Evolutionary conservation across 2,797 vertebrate genomes (phyloP).

Genomic region (Strix occidentalis): DNA sequence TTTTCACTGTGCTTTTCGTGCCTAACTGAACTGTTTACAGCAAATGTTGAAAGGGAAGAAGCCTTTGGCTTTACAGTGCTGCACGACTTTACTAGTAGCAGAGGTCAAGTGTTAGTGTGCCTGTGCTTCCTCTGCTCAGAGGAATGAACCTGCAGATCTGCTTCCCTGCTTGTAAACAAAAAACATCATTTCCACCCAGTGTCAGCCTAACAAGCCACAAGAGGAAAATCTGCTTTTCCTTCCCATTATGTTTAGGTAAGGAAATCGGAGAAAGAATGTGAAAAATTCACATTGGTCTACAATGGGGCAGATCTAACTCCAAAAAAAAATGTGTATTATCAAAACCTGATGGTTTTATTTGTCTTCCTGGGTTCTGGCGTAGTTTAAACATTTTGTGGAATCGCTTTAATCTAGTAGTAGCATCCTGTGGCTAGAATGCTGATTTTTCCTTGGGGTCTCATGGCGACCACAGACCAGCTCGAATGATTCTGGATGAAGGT

Average conservation of each 20-base stretch:
- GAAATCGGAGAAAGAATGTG: constrained; percentile 10
- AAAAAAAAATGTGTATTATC: neutral
- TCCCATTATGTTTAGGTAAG: neutral
- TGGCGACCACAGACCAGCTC: neutral
- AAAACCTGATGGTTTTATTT: neutral
- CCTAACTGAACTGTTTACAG: neutral
- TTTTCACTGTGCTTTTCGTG: neutral
- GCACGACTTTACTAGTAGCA: neutral
- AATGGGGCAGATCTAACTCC: neutral
- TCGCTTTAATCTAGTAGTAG: neutral
- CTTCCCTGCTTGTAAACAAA: constrained; percentile 43
- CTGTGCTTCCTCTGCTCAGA: constrained; percentile 22
- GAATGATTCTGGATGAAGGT: neutral
- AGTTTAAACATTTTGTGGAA: neutral
- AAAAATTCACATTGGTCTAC: constrained; percentile 6
- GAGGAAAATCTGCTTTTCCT: constrained; percentile 37
- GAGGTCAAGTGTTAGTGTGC: neutral
- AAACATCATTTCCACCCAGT: neutral
- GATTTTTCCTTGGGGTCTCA: neutral
- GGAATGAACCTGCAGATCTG: neutral
- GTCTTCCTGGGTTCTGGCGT: neutral
- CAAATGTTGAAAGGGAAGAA: neutral
- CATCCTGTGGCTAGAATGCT: neutral
- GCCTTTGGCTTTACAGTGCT: neutral
- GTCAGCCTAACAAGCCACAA: neutral